A percentile compares a stretch with the other conserved stretches of the same genome.
Evolutionary conservation across 1,140 invertebrate genomes (phyloP).

Genomic region (Orchesella cincta): DNA sequence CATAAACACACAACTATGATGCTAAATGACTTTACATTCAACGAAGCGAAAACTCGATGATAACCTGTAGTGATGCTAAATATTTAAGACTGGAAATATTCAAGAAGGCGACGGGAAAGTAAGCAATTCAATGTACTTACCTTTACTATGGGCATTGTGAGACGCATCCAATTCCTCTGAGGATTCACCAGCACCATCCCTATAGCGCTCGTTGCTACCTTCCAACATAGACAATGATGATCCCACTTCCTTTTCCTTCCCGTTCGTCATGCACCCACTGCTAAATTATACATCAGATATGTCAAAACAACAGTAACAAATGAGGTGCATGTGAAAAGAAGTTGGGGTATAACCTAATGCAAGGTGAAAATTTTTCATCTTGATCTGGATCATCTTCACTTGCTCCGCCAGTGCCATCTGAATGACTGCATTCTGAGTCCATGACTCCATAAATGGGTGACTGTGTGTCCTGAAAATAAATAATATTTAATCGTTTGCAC

Average conservation of each 20-base stretch:
- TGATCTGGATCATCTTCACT: constrained; percentile 22
- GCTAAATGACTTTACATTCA: too few relatives aligned
- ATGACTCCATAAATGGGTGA: not conserved
- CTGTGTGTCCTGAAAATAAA: not conserved
- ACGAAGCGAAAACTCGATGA: too few relatives aligned
- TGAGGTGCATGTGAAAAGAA: not conserved
- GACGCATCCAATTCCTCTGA: too few relatives aligned
- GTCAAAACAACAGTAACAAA: not conserved
- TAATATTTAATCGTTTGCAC: too few relatives aligned
- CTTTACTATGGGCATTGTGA: too few relatives aligned
- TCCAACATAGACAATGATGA: not conserved
- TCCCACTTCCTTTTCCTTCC: not conserved
- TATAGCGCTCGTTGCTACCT: too few relatives aligned
- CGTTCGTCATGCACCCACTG: not conserved
- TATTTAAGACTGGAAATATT: too few relatives aligned
- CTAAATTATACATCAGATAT: not conserved
- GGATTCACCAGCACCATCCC: too few relatives aligned
- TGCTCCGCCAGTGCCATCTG: not conserved
- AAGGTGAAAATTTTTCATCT: not conserved
- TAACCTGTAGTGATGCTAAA: too few relatives aligned
- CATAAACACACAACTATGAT: too few relatives aligned
- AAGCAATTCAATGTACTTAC: too few relatives aligned
- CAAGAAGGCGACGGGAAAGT: too few relatives aligned
- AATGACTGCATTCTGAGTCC: constrained; percentile 19
- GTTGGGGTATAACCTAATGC: not conserved